Conservation (phyloP, 2,888 invertebrate species). For the Amaurobius ferox region DNA sequence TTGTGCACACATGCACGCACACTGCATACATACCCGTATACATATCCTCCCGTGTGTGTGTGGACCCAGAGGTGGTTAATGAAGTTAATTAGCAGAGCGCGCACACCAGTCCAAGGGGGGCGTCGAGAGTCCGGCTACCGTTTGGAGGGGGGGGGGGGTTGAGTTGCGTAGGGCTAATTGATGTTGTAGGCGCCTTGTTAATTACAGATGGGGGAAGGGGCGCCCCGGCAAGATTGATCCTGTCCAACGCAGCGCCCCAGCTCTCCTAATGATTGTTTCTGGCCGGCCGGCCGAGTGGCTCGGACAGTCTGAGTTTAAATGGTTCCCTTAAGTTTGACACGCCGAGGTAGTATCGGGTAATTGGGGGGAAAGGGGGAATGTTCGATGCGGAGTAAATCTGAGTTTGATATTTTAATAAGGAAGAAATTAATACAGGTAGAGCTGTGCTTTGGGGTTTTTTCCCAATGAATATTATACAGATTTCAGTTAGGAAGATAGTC, state of each 20-base stretch:
- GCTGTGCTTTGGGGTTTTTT: no score
- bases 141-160: conserved; percentile 32
- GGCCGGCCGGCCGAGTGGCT: conserved; percentile 50
- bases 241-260: conserved; percentile 15
- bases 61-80: conserved; percentile 63
- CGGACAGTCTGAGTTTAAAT: conserved; percentile 66
- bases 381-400: background rate
- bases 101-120: background rate
- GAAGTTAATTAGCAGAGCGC: conserved; percentile 70
- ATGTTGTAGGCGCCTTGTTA: conserved; percentile 72
- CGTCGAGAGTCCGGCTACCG: conserved; percentile 16
- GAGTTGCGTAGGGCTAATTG: conserved; percentile 53
- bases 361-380: background rate
- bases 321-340: conserved; percentile 69
- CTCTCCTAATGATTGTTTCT: conserved; percentile 59
- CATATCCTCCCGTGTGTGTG: conserved; percentile 9
- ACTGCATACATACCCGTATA: background rate
- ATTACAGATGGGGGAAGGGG: conserved; percentile 67
- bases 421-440: conserved; percentile 1
- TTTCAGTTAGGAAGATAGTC: no score
- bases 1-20: background rate
- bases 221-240: conserved; percentile 24
- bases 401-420: conserved; percentile 18
- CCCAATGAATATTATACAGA: no score
- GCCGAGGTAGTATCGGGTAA: conserved; percentile 17